Evolutionary conservation across 1,140 invertebrate genomes (phyloP).

Genomic region (Epicauta chinensis): DNA sequence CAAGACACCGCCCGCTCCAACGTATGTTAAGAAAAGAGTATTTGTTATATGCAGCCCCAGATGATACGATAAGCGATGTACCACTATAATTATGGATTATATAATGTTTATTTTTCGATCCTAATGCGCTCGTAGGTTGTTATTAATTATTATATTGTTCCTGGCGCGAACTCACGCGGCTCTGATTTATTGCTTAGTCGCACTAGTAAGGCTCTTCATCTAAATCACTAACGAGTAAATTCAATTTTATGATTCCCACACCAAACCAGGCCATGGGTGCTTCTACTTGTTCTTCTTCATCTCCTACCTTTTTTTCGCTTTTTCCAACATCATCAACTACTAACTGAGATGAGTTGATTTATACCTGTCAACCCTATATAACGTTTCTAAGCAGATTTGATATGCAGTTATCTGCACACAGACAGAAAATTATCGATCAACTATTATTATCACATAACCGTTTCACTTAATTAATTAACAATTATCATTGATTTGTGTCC

Average conservation of each 20-base stretch:
- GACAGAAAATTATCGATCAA: no score
- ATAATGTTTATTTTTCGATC: slow-evolving; percentile 27
- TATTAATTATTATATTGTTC: slow-evolving; percentile 29
- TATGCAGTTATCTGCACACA: no score
- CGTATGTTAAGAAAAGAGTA: background rate
- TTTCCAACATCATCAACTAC: background rate
- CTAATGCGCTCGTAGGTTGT: slow-evolving; percentile 25
- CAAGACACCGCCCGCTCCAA: no score
- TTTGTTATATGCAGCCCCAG: slow-evolving; percentile 14
- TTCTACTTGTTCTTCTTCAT: slow-evolving; percentile 1
- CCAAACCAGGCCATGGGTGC: slow-evolving; percentile 18
- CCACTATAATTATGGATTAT: slow-evolving; percentile 26
- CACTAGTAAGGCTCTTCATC: slow-evolving; percentile 13
- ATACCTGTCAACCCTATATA: slow-evolving; percentile 20
- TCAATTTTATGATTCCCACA: slow-evolving; percentile 25
- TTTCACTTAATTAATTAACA: no score
- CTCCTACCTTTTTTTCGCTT: no score
- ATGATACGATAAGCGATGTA: slow-evolving; percentile 14
- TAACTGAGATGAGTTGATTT: slow-evolving; percentile 22
- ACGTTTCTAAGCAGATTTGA: slow-evolving; percentile 14
- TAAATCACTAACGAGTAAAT: slow-evolving; percentile 23
- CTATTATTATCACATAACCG: no score
- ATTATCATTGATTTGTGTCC: no score
- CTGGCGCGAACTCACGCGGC: slow-evolving; percentile 18
- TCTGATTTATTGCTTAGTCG: slow-evolving; percentile 23